Evolutionary conservation across 1,140 invertebrate genomes (phyloP).

Genomic region (Luehdorfia chinensis): DNA sequence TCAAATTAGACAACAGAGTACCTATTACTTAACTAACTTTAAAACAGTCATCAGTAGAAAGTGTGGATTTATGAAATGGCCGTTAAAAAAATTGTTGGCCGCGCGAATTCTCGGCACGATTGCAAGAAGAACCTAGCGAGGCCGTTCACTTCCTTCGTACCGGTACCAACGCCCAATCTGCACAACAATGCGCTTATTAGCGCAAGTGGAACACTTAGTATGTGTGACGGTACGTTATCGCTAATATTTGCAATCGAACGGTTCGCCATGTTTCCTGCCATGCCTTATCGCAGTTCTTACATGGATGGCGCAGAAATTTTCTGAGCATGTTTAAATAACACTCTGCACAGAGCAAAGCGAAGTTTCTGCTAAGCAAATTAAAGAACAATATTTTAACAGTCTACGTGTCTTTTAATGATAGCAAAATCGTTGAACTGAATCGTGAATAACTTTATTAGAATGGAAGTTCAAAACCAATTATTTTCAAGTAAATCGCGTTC

Average conservation of each 20-base stretch:
- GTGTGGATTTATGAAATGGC: conserved; percentile 18
- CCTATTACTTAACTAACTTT: conserved; percentile 10
- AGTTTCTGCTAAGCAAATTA: too few relatives aligned
- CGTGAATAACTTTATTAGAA: too few relatives aligned
- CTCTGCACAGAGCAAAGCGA: too few relatives aligned
- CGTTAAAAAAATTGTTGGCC: conserved; percentile 20
- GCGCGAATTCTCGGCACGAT: conserved; percentile 46
- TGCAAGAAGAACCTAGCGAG: conserved; percentile 55
- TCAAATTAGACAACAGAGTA: conserved; percentile 7
- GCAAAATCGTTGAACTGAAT: too few relatives aligned
- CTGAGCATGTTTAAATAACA: too few relatives aligned
- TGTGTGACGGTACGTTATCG: conserved; percentile 4
- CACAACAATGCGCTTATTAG: conserved; percentile 23
- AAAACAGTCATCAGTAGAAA: conserved; percentile 17
- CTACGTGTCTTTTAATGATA: too few relatives aligned
- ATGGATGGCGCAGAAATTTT: conserved; percentile 20
- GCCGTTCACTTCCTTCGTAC: conserved; percentile 51
- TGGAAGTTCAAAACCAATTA: too few relatives aligned
- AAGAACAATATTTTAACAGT: too few relatives aligned
- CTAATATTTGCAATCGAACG: conserved; percentile 32
- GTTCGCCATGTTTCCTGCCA: conserved; percentile 36
- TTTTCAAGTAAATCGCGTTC: too few relatives aligned
- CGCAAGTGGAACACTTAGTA: conserved; percentile 15
- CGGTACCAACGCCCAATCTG: conserved; percentile 23
- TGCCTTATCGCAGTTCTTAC: conserved; percentile 31